These are phyloP conservation scores for Cosmia pyralina DNA, from an alignment of 2,888 invertebrate genomes.

Conservation along the genomic window DNA sequence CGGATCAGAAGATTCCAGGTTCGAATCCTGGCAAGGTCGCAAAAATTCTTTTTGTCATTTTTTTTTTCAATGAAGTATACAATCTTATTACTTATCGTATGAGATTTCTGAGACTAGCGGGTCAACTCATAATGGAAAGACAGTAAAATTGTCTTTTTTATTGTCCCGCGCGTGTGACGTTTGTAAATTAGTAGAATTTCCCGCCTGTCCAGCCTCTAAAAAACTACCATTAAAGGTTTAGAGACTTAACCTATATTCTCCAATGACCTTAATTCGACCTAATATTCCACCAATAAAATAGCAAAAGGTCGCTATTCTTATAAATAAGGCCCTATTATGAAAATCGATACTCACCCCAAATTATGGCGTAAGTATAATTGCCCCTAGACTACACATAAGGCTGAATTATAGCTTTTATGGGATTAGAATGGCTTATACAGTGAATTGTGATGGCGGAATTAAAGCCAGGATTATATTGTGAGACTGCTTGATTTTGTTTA, in stretches of 20 bases:
- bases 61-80: rapidly evolving
- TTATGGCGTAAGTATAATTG: slow-evolving; percentile 40
- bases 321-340: slow-evolving; percentile 20
- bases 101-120: neutral
- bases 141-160: no score
- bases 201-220: neutral
- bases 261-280: neutral
- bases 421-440: slow-evolving; percentile 47
- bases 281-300: slow-evolving; percentile 5
- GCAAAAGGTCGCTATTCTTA: slow-evolving; percentile 13
- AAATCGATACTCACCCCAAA: slow-evolving; percentile 39
- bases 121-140: no score
- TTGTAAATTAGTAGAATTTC: no score
- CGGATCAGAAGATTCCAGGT: slow-evolving; percentile 93
- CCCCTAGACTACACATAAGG: slow-evolving; percentile 22
- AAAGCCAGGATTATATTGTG: slow-evolving; percentile 12
- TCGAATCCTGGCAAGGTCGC: slow-evolving; percentile 92
- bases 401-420: slow-evolving; percentile 49
- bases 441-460: slow-evolving; percentile 41
- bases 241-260: slow-evolving; percentile 1
- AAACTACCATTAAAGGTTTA: neutral
- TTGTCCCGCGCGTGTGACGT: no score
- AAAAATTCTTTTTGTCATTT: slow-evolving; percentile 6
- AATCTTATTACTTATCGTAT: neutral
- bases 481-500: slow-evolving; percentile 23